Percentiles rank a stretch among this genome's conserved stretches.
These are phyloP conservation scores for Kradibia gibbosae DNA, from an alignment of 1,140 invertebrate species.

Conservation along the genomic window DNA sequence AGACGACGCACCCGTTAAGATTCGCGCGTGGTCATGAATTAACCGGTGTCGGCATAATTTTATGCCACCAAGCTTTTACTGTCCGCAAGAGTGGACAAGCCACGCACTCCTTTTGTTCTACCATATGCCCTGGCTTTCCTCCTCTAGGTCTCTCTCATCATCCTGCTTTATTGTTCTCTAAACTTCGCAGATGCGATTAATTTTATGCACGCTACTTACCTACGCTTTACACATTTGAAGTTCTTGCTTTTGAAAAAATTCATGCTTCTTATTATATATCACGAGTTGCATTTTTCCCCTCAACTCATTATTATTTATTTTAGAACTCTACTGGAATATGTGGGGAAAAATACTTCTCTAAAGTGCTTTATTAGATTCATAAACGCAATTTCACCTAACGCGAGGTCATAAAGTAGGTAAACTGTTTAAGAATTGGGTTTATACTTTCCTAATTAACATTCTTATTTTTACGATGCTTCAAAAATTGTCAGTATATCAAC, in stretches of 20 bases:
- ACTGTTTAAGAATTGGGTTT: conserved; percentile 4
- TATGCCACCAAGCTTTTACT: conserved; percentile 41
- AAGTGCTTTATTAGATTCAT: not conserved
- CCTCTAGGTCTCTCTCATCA: conserved; percentile 17
- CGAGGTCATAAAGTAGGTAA: not conserved
- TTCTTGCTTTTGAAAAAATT: conserved; percentile 38
- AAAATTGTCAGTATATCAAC: not conserved
- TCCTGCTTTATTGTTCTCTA: conserved; percentile 51
- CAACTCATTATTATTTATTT: conserved; percentile 23
- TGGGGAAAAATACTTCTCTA: not conserved
- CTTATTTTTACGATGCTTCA: not conserved
- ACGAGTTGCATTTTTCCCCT: not conserved
- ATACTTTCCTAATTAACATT: not conserved
- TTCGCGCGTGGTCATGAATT: conserved; percentile 44
- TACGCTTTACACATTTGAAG: conserved; percentile 31
- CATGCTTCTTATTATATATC: conserved; percentile 32
- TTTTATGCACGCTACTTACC: conserved; percentile 29
- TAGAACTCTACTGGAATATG: not conserved
- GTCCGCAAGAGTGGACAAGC: conserved; percentile 40
- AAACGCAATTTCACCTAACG: not conserved
- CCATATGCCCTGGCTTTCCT: not conserved
- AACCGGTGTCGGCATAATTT: conserved; percentile 53
- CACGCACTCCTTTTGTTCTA: conserved; percentile 45
- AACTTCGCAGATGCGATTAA: conserved; percentile 47
- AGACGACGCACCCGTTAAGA: conserved; percentile 40